Base-by-base conservation (phyloP, 2,113 vertebrate genomes). In the Semnornis frantzii region DNA sequence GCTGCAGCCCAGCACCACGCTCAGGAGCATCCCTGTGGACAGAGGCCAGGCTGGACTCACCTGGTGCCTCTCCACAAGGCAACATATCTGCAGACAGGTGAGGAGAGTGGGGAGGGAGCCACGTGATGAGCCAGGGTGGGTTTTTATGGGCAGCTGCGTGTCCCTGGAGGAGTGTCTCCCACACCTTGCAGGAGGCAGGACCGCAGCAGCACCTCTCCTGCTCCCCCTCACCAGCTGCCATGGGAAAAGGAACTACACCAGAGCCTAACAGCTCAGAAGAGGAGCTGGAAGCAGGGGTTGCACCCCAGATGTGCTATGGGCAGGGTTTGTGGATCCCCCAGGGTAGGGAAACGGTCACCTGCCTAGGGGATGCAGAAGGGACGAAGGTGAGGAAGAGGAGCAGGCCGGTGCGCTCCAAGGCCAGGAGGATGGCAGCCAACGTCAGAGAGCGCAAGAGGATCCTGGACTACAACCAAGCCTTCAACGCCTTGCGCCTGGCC, bases 381-480 rank as follows among this genome's bases (percentile, higher is more conserved):
- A 37, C 91, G n/a, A 97, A 96, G 66, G 59, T 65, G 33, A 98
- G 98, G 94, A 99, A 98, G 86, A 98, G 98, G 75, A 97, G 96
- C 33, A 93, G 99, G 25, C 98, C 99, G 0, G 98, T 94, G n/a
- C 98, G 99, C 62, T 99, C 99, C 50, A 99, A 99, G 95, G 99
- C 99, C 11, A 97, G 99, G 82, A 97, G 99, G 64, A 98, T 98
- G 93, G 99, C 99, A 0, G 99, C 99, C 93, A 99, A 99, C 2
- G 98, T 99, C 88, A 97, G 99, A 0, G 99, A 99, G 97, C 97
- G 99, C 55, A 99, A 99, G 93, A 98, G 99, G 87, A 99, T 99
- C 95, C 97, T 99, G 98, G 99, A 99, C 93, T 99, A 99, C 98
- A 99, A 99, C 94, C 98, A 99, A 94, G 99, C 99, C 8, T 99